Base-by-base conservation (phyloP, 1,140 invertebrate species). In the Solen grandis region DNA sequence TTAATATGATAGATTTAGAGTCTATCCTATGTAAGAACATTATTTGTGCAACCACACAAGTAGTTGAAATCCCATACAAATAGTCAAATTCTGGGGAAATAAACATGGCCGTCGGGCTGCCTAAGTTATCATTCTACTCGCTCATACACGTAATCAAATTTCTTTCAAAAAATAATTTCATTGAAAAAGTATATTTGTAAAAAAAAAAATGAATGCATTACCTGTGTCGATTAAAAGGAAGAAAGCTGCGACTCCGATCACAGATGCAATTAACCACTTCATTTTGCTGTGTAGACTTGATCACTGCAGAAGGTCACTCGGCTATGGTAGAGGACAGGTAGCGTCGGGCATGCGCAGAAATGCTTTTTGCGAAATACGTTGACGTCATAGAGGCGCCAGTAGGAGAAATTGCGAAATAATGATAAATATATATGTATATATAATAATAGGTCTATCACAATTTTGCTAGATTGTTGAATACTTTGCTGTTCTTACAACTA, bases 251-350 rank as follows among this genome's bases (percentile, higher is more conserved):
- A 60, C 74, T 57, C 74, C 74, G 35, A 77, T 52, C 63, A 77
- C 3, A 66, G 46, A 52, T 55, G 74, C 74, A n/a, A 77, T 2
- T 50, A 77, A 52, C 74, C 74, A 77, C 74, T 77, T 77, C 74
- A 77, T 77, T 66, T 68, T 76, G 13, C 5, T 19, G 4, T 25
- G n/a, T 68, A 31, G 29, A 27, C 33, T 38, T 19, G 16, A 13
- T 8, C 36, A 33, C 54, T 25, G 63, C 63, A 65, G 74, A 60
- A 77, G 74, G 74, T 77, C 74, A 77, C 62, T 31, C 33, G 31
- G 22, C 59, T 41, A 41, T 22, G 22, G 57, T 46, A 55, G 41
- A 59, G 62, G 60, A 38, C 63, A 35, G 10, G 16, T 0, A 52
- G 27, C 38, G 22, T 27, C 50, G 38, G 50, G 74, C 74, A 68